Base-by-base conservation (phyloP, 1,140 invertebrate species). In the Hormaphis cornu region DNA sequence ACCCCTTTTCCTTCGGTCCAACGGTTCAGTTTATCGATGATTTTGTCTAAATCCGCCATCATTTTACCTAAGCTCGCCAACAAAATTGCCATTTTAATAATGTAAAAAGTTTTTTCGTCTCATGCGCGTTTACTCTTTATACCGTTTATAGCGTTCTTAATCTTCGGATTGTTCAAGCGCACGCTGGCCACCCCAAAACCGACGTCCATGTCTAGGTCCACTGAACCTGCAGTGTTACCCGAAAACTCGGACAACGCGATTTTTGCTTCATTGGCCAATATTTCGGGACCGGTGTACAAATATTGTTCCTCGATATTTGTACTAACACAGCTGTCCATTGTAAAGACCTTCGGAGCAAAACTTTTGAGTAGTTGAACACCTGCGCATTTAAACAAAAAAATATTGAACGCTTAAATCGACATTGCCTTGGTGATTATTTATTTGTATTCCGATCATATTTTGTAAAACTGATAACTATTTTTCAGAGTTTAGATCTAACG, bases 1-100 rank as follows among this genome's bases (percentile, higher is more conserved):
- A 85, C 69, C 14, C 80, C 84, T 78, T 83, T 84, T 8, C 84
- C 84, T n/a, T 73, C 72, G 20, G 74, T 70, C 82, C 81, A 82
- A 7, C 74, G 69, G 73, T 83, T 80, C 18, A 86, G 74, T 37
- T 79, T 74, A 14, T 69, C 35, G 1, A 84, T 73, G 40, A 77
- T 75, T 22, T 82, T 76, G 14, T 77, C 73, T 4, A 86, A 77
- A 18, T 85, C 79, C 3, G 81, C 78, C 82, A 86, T 85, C 85
- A 86, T 86, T 70, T 77, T 77, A 30, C 83, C 84, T 83, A 72
- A 30, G 46, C 22, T 30, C 12, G 3, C 12, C 4, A n/a, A 20
- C 9, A 24, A 6, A 22, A 48, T 18, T 48, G 7, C 14, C n/a
- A n/a, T n/a, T n/a, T n/a, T n/a, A 24, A 50, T 50, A 50, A 50